Conservation (phyloP, 2,888 invertebrate species). For the Hydropsyche betteni region DNA sequence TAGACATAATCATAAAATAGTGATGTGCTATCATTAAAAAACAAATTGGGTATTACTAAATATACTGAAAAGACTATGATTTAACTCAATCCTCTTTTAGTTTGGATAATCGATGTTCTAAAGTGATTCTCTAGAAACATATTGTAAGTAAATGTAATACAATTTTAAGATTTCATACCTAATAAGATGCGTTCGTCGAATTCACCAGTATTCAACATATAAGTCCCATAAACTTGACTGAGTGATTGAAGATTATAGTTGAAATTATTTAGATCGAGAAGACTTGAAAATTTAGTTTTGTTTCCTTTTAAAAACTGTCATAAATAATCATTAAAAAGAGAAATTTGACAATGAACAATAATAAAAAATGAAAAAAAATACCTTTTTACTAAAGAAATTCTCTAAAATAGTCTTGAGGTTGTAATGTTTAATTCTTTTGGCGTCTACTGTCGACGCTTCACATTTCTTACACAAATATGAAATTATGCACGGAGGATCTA, state of each 20-base stretch:
- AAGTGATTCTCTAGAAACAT: conserved; percentile 47
- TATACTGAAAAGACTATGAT: no score
- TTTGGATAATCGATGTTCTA: no score
- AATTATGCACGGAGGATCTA: conserved; percentile 83
- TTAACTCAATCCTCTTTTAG: no score
- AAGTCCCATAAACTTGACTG: conserved; percentile 89
- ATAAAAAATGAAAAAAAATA: conserved; percentile 55
- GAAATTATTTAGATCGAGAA: conserved; percentile 82
- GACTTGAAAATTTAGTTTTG: conserved; percentile 72
- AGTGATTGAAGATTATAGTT: conserved; percentile 87
- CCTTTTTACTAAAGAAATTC: conserved; percentile 77
- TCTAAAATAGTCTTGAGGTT: conserved; percentile 82
- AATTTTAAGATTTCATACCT: conserved; percentile 65
- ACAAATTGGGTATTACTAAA: no score
- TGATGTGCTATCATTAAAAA: no score
- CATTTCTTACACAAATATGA: conserved; percentile 82
- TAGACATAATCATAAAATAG: no score
- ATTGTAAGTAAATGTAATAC: conserved; percentile 52
- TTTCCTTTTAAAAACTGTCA: conserved; percentile 79
- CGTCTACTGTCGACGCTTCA: conserved; percentile 86
- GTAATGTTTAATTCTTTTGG: conserved; percentile 89
- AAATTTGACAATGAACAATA: conserved; percentile 31
- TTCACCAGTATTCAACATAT: conserved; percentile 89
- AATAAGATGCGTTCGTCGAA: conserved; percentile 97
- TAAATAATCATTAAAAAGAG: conserved; percentile 19